Evolutionary conservation across 37 sponge, comb jelly and placozoan genomes (phyloP).

Genomic region (Aplysina aerophoba): DNA sequence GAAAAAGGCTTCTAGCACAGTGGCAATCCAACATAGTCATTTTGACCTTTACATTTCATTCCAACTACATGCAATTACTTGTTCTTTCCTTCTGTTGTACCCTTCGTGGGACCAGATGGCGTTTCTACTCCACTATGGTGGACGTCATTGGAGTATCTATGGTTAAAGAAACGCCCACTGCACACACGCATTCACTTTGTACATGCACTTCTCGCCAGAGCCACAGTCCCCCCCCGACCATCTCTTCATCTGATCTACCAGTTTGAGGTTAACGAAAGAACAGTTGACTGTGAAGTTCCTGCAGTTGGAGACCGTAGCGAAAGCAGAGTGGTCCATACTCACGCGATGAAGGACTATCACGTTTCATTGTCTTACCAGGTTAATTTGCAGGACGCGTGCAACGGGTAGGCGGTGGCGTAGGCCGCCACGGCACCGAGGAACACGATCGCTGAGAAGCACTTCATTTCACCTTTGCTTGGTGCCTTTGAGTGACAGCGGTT

Average conservation of each 20-base stretch:
- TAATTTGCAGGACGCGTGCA: slow-evolving; percentile 84
- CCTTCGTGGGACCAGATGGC: too few species aligned
- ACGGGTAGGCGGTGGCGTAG: slow-evolving; percentile 31
- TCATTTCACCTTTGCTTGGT: not conserved
- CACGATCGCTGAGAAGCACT: not conserved
- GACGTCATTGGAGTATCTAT: too few species aligned
- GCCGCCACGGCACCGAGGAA: not conserved
- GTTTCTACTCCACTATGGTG: too few species aligned
- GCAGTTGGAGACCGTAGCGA: not conserved
- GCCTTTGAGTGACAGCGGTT: too few species aligned
- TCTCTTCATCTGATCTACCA: slow-evolving; percentile 48
- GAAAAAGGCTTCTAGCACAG: too few species aligned
- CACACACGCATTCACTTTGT: slow-evolving; percentile 33
- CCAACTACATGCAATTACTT: too few species aligned
- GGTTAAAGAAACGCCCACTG: too few species aligned
- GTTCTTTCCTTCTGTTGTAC: too few species aligned
- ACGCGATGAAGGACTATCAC: not conserved
- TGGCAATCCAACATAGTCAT: too few species aligned
- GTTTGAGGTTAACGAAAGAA: not conserved
- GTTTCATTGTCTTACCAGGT: slow-evolving; percentile 61
- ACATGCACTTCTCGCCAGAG: slow-evolving; percentile 53
- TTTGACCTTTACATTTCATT: too few species aligned
- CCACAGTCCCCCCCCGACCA: slow-evolving; percentile 42
- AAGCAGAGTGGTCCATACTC: not conserved
- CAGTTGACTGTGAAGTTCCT: slow-evolving; percentile 65